These are phyloP conservation scores for Sthenelais limicola DNA, from an alignment of 2,888 invertebrate species.

Conservation along the genomic window DNA sequence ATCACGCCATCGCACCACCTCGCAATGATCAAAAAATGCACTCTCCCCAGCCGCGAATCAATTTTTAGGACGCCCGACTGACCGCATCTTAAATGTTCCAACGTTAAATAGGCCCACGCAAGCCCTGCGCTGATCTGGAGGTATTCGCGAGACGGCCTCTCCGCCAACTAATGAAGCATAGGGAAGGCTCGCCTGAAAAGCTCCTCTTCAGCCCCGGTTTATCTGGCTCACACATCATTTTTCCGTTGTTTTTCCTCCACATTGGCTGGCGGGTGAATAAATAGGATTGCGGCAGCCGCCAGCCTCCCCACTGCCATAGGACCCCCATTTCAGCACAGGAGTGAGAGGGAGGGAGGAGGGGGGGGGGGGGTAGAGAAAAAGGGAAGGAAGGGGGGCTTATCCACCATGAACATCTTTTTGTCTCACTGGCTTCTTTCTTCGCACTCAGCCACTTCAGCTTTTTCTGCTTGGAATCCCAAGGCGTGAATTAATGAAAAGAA, in stretches of 20 bases:
- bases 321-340: too few relatives aligned
- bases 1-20: slow-evolving; percentile 21
- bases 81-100: slow-evolving; percentile 21
- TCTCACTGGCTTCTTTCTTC: slow-evolving; percentile 4
- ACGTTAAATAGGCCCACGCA: slow-evolving; percentile 20
- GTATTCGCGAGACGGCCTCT: slow-evolving; percentile 3
- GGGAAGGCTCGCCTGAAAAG: background rate
- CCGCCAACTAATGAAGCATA: background rate
- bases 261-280: background rate
- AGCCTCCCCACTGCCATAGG: too few relatives aligned
- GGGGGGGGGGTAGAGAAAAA: too few relatives aligned
- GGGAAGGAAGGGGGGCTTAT: too few relatives aligned
- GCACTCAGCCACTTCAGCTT: slow-evolving; percentile 7
- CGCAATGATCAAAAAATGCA: slow-evolving; percentile 34
- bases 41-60: slow-evolving; percentile 22
- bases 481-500: slow-evolving; percentile 32
- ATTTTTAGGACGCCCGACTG: slow-evolving; percentile 9
- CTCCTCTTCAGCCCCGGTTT: background rate
- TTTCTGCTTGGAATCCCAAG: slow-evolving; percentile 16
- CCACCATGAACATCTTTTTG: too few relatives aligned
- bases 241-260: slow-evolving; percentile 22
- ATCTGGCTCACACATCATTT: slow-evolving; percentile 27
- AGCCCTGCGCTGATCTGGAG: background rate
- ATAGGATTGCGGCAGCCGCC: slow-evolving; percentile 27
- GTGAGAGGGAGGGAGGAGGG: too few relatives aligned